These are phyloP conservation scores for Sphaeramia orbicularis DNA, from an alignment of 2,797 vertebrate species.

Conservation along the genomic window DNA sequence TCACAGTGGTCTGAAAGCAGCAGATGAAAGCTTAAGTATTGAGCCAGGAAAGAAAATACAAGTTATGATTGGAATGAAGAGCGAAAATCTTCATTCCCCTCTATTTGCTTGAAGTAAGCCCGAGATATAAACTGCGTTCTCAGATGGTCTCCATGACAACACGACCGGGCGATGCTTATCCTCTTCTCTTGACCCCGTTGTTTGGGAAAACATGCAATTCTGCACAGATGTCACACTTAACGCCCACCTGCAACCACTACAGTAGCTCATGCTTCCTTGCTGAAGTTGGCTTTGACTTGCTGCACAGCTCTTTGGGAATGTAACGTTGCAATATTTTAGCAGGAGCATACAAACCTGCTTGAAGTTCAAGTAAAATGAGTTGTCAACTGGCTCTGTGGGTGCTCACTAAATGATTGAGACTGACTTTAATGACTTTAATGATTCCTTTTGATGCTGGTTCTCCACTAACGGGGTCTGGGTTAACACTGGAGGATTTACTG, in stretches of 20 bases:
- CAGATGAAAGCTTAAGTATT: conserved; percentile 19
- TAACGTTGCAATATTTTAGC: background rate
- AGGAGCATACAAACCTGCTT: background rate
- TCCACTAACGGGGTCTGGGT: too few relatives aligned
- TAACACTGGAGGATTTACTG: too few relatives aligned
- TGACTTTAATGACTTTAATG: background rate
- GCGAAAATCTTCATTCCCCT: background rate
- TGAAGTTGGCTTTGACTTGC: background rate
- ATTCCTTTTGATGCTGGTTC: background rate
- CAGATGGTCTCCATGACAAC: conserved; percentile 58
- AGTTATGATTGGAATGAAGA: conserved; percentile 11
- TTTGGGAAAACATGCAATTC: conserved; percentile 17
- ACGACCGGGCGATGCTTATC: background rate
- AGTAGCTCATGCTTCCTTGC: background rate
- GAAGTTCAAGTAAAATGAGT: background rate
- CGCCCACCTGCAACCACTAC: conserved; percentile 7
- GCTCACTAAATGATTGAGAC: background rate
- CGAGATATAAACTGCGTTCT: conserved; percentile 10
- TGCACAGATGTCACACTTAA: conserved; percentile 17
- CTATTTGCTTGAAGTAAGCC: conserved; percentile 25
- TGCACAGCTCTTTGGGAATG: background rate
- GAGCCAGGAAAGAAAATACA: conserved; percentile 9
- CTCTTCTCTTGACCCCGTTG: conserved; percentile 3
- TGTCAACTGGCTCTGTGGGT: background rate
- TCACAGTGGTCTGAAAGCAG: conserved; percentile 18